Conservation (phyloP, 2,113 vertebrate species). For the Mobula birostris region DNA sequence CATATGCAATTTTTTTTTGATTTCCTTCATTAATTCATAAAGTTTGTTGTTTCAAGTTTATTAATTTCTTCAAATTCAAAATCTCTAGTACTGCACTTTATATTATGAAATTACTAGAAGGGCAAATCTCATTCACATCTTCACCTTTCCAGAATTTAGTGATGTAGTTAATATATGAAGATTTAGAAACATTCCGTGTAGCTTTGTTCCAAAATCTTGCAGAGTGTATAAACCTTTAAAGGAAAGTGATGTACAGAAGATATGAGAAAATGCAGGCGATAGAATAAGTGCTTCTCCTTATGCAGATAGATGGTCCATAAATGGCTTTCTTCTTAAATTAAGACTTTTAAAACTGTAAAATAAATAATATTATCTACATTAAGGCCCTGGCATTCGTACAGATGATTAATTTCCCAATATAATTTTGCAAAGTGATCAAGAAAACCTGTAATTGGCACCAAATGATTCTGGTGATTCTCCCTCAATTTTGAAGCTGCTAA, state of each 20-base stretch:
- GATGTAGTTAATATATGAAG: conserved; percentile 72
- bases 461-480: too few relatives aligned
- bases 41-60: too few relatives aligned
- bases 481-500: too few relatives aligned
- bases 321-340: conserved; percentile 61
- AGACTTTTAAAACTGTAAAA: conserved; percentile 68
- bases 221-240: conserved; percentile 71
- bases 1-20: too few relatives aligned
- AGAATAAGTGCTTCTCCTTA: conserved; percentile 73
- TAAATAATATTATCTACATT: conserved; percentile 42
- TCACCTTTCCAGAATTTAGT: conserved; percentile 72
- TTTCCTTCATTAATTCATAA: too few relatives aligned
- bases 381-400: conserved; percentile 43
- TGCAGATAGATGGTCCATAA: conserved; percentile 62
- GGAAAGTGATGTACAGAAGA: conserved; percentile 68
- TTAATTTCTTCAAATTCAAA: too few relatives aligned
- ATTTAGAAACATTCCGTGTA: conserved; percentile 71
- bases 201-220: conserved; percentile 61
- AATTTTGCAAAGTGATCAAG: conserved; percentile 38
- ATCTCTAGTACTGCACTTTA: conserved; percentile 73
- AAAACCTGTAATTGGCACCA: too few relatives aligned
- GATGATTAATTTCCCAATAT: not conserved
- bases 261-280: conserved; percentile 78
- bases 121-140: conserved; percentile 65
- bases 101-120: conserved; percentile 84